Percentiles rank a stretch among this genome's conserved stretches.
These are phyloP conservation scores for Oceanodroma tethys DNA, from an alignment of 2,113 vertebrate species.

Conservation along the genomic window DNA sequence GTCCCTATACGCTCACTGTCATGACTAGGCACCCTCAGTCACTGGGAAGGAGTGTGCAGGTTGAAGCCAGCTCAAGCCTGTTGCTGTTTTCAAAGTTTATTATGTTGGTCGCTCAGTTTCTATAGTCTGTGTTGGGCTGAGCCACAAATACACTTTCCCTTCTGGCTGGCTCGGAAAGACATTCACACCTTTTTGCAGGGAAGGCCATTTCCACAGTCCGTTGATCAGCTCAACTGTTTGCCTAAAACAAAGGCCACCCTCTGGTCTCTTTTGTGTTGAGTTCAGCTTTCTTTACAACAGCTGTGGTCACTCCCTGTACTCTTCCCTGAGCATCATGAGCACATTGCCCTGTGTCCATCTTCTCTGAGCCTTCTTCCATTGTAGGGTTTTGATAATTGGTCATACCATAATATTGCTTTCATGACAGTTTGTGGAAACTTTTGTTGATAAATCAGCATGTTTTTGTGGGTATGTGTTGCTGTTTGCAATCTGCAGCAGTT, in stretches of 20 bases:
- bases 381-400: background rate
- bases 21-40: background rate
- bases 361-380: background rate
- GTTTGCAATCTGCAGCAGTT: background rate
- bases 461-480: background rate
- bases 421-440: background rate
- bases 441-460: background rate
- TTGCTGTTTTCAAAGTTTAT: background rate
- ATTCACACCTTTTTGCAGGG: background rate
- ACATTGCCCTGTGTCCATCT: background rate
- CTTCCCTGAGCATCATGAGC: background rate
- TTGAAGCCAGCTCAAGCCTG: background rate
- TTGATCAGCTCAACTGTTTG: background rate
- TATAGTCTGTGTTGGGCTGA: background rate
- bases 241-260: background rate
- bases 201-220: background rate
- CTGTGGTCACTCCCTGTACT: background rate
- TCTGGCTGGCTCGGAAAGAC: background rate
- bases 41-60: rapidly evolving
- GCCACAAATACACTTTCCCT: background rate
- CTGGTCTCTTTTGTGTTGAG: background rate
- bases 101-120: background rate
- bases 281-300: background rate
- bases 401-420: background rate
- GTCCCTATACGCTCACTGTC: rapidly evolving